Base-by-base conservation (phyloP, 92 coral and sea anemone genomes). In the Muricea muricata region DNA sequence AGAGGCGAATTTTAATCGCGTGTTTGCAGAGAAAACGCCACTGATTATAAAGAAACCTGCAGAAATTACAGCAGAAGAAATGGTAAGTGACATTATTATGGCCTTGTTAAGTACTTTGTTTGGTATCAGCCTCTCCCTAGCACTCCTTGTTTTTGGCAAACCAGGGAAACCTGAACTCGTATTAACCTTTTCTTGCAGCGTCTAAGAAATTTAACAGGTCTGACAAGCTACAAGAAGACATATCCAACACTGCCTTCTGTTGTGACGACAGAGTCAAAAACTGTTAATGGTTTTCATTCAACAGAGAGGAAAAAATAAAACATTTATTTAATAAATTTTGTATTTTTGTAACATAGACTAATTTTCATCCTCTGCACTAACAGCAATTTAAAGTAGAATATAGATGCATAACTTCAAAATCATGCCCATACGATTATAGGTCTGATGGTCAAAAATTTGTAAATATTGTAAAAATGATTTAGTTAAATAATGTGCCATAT, bases 21-120 rank as follows among this genome's bases (percentile, higher is more conserved):
- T 96, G 79, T 96, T 96, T 88, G 94, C 98, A 9, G 98, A 93
- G 29, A 94, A 92, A 60, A 89, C 87, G 1, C 99, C 99, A 42
- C 89, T 96, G 6, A 32, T 97, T 30, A 90, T 92, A 10, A 78
- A 78, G 45, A 78, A 78, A 39, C 80, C 80, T 31, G 50, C 83
- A 21, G 83, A 78, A 24, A 78, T 58, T 8, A 56, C 69, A 12
- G 50, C 83, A 29, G 83, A 78, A 37, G 83, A 78, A 55, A 23
- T 78, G 71, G 55, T 63, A 50, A 41, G 75, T 65, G 67, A 81
- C 15, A 7, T 34, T 25, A n/a, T n/a, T n/a, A n/a, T n/a, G n/a
- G n/a, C n/a, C n/a, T n/a, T n/a, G n/a, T n/a, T n/a, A n/a, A n/a
- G n/a, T n/a, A n/a, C n/a, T n/a, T n/a, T n/a, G n/a, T n/a, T n/a